A percentile compares a stretch with the other conserved stretches of the same genome.
Conservation (phyloP, 2,113 vertebrate species). For the Eulemur rufifrons region DNA sequence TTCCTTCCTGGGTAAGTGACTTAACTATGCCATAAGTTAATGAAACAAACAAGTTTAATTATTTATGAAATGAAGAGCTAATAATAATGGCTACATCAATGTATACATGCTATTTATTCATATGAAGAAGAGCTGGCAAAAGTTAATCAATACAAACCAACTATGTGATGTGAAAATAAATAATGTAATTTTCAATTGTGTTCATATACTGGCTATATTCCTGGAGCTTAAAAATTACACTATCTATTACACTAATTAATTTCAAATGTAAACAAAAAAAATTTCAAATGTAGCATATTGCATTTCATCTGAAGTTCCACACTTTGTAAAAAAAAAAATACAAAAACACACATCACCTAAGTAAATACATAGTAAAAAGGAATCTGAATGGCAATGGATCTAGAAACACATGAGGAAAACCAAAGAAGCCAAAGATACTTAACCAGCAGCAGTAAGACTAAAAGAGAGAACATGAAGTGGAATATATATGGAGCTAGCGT, state of each 20-base stretch:
- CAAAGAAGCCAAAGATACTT: neutral
- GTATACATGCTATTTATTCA: neutral
- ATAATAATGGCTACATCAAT: neutral
- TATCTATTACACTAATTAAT: neutral
- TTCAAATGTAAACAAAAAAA: neutral
- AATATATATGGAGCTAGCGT: neutral
- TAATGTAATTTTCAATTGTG: neutral
- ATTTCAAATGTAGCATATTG: neutral
- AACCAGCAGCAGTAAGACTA: neutral
- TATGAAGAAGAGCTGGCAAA: neutral
- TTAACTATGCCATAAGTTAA: neutral
- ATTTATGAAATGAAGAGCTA: constrained; percentile 17
- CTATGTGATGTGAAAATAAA: neutral
- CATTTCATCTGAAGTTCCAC: neutral
- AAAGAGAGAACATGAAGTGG: neutral
- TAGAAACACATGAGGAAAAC: neutral
- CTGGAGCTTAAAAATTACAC: neutral
- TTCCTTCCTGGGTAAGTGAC: neutral
- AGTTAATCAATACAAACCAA: neutral
- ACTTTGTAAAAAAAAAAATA: neutral
- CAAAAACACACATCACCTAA: neutral
- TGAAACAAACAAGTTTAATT: neutral
- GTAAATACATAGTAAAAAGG: neutral
- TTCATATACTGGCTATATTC: neutral
- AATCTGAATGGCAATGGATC: neutral